phyloP scores from a whole-genome alignment of 2,888 invertebrate species.

The Drosophila paramelanica region DNA sequence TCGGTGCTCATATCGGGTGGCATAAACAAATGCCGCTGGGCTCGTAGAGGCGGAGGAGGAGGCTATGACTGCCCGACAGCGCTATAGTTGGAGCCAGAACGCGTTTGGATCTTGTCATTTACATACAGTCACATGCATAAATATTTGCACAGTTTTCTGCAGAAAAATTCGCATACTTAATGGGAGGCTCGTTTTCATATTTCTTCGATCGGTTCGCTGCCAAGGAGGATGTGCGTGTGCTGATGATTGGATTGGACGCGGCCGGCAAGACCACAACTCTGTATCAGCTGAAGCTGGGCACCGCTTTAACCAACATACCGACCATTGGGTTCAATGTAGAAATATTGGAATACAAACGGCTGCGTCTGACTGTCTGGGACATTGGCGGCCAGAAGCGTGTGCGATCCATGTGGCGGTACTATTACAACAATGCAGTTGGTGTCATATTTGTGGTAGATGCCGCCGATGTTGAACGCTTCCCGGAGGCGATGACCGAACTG shows the following conservation, averaged over 20 bases:
- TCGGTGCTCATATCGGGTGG: neutral
- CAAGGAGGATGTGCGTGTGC: constrained; percentile 70
- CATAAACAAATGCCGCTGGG: constrained; percentile 33
- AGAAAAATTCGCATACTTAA: neutral
- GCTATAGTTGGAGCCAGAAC: constrained; percentile 12
- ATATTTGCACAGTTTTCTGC: neutral
- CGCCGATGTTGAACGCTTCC: constrained; percentile 65
- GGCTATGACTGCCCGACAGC: neutral
- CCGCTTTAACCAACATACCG: constrained; percentile 72
- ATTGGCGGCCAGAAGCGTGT: constrained; percentile 79
- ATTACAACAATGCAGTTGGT: constrained; percentile 71
- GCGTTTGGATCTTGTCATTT: constrained; percentile 1
- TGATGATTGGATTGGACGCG: constrained; percentile 81
- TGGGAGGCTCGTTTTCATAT: constrained; percentile 60
- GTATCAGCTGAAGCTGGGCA: constrained; percentile 77
- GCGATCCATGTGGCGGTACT: constrained; percentile 79
- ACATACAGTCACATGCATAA: neutral
- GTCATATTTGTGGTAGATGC: constrained; percentile 80
- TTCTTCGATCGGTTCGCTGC: constrained; percentile 65
- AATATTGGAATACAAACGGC: constrained; percentile 77
- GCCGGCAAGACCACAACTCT: constrained; percentile 83
- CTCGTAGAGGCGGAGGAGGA: neutral
- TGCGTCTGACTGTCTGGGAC: constrained; percentile 81
- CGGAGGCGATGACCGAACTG: constrained; percentile 67
- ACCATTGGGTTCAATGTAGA: constrained; percentile 83